Percentiles rank a stretch among this genome's conserved stretches.
These are phyloP conservation scores for Bubo blakistoni DNA, from an alignment of 2,113 vertebrate species.

Conservation along the genomic window DNA sequence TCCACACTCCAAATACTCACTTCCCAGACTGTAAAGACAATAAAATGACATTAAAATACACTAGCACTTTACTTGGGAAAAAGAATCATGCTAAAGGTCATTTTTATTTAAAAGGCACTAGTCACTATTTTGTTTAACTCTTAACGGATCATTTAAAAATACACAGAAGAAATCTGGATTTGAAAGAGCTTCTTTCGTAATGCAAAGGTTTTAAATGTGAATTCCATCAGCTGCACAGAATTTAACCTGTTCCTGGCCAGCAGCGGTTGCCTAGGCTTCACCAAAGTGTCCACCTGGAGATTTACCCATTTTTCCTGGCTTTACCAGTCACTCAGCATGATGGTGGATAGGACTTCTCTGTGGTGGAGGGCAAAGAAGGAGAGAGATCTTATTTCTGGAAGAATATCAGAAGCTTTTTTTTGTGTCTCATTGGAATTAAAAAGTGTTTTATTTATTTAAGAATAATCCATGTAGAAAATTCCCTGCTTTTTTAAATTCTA, in stretches of 20 bases:
- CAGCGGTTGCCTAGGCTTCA: not conserved
- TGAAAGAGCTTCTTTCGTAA: not conserved
- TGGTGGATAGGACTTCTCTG: not conserved
- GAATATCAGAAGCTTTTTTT: not conserved
- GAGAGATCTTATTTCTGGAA: not conserved
- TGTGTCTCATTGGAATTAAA: not conserved
- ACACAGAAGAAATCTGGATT: not conserved
- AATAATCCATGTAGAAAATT: not conserved
- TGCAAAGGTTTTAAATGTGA: not conserved
- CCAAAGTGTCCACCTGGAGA: not conserved
- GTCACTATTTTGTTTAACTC: slow-evolving; percentile 23
- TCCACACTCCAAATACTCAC: not conserved
- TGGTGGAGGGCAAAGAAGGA: not conserved
- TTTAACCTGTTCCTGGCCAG: not conserved
- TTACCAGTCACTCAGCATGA: not conserved
- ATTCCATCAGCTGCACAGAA: not conserved
- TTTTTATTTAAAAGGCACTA: not conserved
- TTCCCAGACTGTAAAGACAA: not conserved
- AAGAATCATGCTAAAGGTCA: not conserved
- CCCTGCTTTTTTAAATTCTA: not conserved
- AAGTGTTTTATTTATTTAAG: not conserved
- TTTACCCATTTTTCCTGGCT: not conserved
- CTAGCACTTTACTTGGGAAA: not conserved
- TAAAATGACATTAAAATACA: not conserved
- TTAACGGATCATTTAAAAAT: not conserved